Evolutionary conservation across 2,888 invertebrate species (phyloP), one percentile per base, ranked within the genome.

Genomic region (Agapostemon virescens): DNA sequence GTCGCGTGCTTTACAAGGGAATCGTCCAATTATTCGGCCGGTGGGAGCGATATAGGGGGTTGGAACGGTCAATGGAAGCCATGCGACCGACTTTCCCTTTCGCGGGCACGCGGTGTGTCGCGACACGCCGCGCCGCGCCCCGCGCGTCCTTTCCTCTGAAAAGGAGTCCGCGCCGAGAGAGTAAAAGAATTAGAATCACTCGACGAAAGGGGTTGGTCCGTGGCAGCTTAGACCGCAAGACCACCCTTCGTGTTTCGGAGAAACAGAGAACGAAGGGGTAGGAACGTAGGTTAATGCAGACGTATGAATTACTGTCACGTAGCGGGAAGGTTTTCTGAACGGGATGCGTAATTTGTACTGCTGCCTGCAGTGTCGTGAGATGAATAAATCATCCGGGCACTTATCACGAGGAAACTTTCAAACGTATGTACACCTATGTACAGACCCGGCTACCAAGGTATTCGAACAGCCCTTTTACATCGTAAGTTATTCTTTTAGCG

Each of bases 271-370:
- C 67, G 71, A 49, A 69, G 72, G 75, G 72, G 5, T 23, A n/a
- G 7, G 20, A 20, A 63, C 82, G 84, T 74, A 73, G 76, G 85
- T 83, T 86, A 86, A 86, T 86, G 78, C 83, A 82, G 81, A 83
- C 83, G 85, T 86, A 86, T 85, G 85, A 86, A 86, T 86, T 86
- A 86, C 87, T 84, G 86, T 86, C 87, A 86, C 86, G 86, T 86
- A 83, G 66, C 80, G 66, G 75, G 71, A 82, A 86, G 86, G 86
- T 86, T 86, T 86, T 86, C 86, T 86, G 85, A 83, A 85, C 86
- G 85, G 81, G 85, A 77, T 86, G 87, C 87, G 86, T 86, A 86
- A 86, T 86, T 86, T 86, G 87, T 86, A 86, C 86, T 66, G 86
- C 73, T 85, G 84, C 81, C 84, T 81, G 86, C 79, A 71, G 82